phyloP scores from a whole-genome alignment of 1,140 invertebrate species.

The Lucilia cuprina region DNA sequence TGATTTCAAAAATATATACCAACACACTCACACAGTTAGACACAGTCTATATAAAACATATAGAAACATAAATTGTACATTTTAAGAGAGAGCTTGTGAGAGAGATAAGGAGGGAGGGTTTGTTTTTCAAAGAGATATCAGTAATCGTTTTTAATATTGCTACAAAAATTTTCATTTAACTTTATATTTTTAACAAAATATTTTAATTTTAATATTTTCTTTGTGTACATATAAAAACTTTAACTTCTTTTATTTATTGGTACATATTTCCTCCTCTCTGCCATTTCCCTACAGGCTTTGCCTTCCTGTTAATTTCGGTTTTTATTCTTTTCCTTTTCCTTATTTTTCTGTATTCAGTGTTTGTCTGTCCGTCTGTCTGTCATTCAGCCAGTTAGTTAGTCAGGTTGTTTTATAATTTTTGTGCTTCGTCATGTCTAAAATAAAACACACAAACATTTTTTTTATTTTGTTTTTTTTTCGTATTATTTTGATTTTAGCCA shows the following conservation, averaged over 20 bases:
- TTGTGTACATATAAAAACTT: not conserved
- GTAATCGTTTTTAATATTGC: too few relatives aligned
- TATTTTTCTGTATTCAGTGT: not conserved
- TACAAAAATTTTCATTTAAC: too few relatives aligned
- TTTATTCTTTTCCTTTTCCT: not conserved
- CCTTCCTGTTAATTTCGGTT: not conserved
- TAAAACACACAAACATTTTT: not conserved
- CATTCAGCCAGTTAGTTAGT: too few relatives aligned
- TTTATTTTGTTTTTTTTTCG: too few relatives aligned
- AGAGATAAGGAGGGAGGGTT: not conserved
- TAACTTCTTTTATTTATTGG: not conserved
- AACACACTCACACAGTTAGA: too few relatives aligned
- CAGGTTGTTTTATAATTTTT: conserved; percentile 36
- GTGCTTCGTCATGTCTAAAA: not conserved
- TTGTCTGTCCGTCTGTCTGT: too few relatives aligned
- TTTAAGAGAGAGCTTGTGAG: not conserved
- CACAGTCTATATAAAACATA: too few relatives aligned
- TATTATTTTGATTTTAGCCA: not conserved
- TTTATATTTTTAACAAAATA: not conserved
- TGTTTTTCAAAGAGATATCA: not conserved
- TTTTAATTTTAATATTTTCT: not conserved
- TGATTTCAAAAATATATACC: too few relatives aligned
- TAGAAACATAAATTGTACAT: not conserved
- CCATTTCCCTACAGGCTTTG: not conserved
- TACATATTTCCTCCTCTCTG: not conserved